Conservation (phyloP, 2,888 invertebrate species). For the Harpalus rubripes region DNA sequence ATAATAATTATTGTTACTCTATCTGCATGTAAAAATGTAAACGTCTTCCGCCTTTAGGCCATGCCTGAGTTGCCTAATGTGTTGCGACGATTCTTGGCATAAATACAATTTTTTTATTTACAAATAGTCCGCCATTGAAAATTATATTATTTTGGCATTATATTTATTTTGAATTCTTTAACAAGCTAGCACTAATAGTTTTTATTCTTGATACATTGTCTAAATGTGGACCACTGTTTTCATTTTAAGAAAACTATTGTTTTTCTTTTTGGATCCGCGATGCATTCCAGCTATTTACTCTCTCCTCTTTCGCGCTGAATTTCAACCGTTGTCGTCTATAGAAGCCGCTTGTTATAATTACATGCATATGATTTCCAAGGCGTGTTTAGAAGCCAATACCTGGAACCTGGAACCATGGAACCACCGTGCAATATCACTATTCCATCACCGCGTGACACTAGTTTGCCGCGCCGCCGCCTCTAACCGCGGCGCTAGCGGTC, state of each 20-base stretch:
- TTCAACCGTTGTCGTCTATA: conserved; percentile 19
- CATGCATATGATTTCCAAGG: conserved; percentile 62
- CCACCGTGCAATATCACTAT: neutral
- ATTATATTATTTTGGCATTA: too few species aligned
- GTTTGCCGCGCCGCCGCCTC: conserved; percentile 27
- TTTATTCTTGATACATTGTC: too few species aligned
- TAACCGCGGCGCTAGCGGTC: conserved; percentile 36
- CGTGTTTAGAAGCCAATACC: conserved; percentile 51
- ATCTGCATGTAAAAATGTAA: too few species aligned
- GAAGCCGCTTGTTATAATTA: conserved; percentile 61
- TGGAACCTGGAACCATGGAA: conserved; percentile 14
- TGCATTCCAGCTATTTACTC: conserved; percentile 7
- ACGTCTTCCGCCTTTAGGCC: too few species aligned
- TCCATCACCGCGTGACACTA: conserved; percentile 1
- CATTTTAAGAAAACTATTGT: neutral
- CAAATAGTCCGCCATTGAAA: too few species aligned
- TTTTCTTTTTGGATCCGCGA: neutral
- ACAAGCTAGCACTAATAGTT: too few species aligned
- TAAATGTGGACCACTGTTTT: too few species aligned
- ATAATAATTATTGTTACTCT: too few species aligned
- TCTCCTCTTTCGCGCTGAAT: conserved; percentile 18
- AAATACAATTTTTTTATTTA: too few species aligned
- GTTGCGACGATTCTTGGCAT: too few species aligned
- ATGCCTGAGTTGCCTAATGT: too few species aligned
- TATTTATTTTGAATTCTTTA: too few species aligned